Conservation (phyloP, 1,140 invertebrate genomes). For the Adoxophyes honmai region DNA sequence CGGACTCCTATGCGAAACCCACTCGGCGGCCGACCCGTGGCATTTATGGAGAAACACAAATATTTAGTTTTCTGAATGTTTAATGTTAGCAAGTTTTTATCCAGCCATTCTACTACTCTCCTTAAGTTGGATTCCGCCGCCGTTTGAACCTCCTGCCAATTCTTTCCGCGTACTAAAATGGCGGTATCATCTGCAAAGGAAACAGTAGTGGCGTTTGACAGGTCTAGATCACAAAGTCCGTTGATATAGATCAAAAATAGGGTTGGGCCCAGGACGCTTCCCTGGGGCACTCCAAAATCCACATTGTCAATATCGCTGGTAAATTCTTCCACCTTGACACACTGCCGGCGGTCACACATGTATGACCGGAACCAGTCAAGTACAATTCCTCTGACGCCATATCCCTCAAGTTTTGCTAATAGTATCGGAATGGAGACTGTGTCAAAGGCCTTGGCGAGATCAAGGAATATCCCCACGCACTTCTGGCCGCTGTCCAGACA, state of each 20-base stretch:
- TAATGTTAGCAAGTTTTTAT: constrained; percentile 20
- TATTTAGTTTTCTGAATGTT: constrained; percentile 28
- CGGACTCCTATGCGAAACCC: neutral
- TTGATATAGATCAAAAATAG: constrained; percentile 28
- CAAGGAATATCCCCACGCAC: constrained; percentile 23
- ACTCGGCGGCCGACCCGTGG: neutral
- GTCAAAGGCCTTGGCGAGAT: constrained; percentile 32
- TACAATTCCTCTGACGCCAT: constrained; percentile 22
- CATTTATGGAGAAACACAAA: constrained; percentile 16
- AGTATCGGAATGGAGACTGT: constrained; percentile 26
- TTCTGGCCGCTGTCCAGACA: constrained; percentile 18
- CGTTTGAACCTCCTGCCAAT: neutral
- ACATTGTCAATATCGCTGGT: constrained; percentile 14
- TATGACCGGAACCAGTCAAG: neutral
- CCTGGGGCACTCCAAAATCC: constrained; percentile 20
- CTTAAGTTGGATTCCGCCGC: constrained; percentile 10
- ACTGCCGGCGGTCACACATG: neutral
- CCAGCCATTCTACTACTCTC: constrained; percentile 12
- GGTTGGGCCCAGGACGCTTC: constrained; percentile 28
- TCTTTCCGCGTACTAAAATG: constrained; percentile 16
- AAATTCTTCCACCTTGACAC: neutral
- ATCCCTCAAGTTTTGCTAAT: constrained; percentile 21
- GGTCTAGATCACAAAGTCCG: constrained; percentile 17
- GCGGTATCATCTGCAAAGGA: constrained; percentile 31
- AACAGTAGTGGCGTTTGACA: constrained; percentile 17